Evolutionary conservation across 2,797 vertebrate species (phyloP).

Genomic region (Eremophila alpestris): DNA sequence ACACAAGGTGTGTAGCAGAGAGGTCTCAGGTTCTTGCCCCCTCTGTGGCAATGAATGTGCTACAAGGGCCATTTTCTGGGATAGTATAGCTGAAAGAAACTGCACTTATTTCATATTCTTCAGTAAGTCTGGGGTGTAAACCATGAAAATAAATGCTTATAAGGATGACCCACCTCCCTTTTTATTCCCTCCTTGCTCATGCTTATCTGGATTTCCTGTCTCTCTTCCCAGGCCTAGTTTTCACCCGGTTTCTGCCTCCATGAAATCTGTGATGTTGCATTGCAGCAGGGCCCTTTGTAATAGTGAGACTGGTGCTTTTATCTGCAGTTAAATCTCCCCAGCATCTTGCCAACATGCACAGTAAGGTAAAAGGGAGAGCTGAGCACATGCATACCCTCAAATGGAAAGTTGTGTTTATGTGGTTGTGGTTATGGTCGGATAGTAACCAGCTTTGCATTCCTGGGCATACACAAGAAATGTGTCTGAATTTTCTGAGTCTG

Average conservation of each 20-base stretch:
- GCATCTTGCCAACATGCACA: not conserved
- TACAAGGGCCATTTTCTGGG: not conserved
- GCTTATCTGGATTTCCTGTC: not conserved
- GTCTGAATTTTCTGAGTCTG: conserved; percentile 40
- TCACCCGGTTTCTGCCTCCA: not conserved
- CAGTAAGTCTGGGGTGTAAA: not conserved
- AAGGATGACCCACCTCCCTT: not conserved
- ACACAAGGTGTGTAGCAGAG: not conserved
- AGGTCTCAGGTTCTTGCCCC: not conserved
- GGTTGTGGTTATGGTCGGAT: conserved; percentile 65
- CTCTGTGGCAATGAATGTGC: not conserved
- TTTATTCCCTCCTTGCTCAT: not conserved
- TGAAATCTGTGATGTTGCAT: not conserved
- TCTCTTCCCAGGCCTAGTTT: not conserved
- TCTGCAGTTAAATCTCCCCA: not conserved
- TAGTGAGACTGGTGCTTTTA: not conserved
- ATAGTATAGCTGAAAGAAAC: not conserved
- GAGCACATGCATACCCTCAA: conserved; percentile 35
- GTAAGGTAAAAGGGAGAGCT: not conserved
- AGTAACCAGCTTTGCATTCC: conserved; percentile 55
- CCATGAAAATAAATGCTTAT: not conserved
- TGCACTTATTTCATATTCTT: not conserved
- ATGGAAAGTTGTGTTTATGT: conserved; percentile 66
- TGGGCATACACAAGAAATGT: conserved; percentile 18
- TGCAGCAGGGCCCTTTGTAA: not conserved